These are phyloP conservation scores for Onychostruthus taczanowskii DNA, from an alignment of 2,113 vertebrate species.

Conservation along the genomic window DNA sequence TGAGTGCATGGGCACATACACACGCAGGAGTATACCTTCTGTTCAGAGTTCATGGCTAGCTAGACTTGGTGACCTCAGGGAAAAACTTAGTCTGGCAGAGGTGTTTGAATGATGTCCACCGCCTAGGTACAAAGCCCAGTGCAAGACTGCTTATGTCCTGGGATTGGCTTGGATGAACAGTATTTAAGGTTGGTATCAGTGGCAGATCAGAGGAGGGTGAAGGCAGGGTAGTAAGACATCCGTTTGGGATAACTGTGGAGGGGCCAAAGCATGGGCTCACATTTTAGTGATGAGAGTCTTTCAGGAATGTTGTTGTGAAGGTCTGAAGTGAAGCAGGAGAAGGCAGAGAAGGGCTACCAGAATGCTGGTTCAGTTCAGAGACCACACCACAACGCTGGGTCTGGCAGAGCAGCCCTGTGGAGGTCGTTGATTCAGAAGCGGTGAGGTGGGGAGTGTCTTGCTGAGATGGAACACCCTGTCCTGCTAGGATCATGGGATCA, in stretches of 20 bases:
- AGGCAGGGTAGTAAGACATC: neutral
- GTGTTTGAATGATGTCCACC: neutral
- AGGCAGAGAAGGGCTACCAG: neutral
- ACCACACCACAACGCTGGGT: neutral
- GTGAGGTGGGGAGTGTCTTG: neutral
- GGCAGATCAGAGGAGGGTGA: neutral
- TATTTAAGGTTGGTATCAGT: neutral
- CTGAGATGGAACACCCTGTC: neutral
- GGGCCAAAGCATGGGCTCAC: neutral
- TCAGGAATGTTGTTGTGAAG: neutral
- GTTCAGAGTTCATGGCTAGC: neutral
- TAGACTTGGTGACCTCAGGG: neutral
- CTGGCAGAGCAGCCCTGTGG: neutral
- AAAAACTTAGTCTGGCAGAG: neutral
- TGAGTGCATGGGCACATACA: rapidly evolving
- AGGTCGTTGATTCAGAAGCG: neutral
- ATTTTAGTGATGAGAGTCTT: neutral
- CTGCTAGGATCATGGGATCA: neutral
- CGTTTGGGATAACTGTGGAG: neutral
- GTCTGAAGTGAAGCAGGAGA: neutral
- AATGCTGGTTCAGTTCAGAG: neutral
- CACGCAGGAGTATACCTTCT: rapidly evolving
- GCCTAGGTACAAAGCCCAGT: neutral
- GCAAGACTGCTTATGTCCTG: neutral
- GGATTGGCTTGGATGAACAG: neutral